A percentile compares a stretch with the other conserved stretches of the same genome.
Evolutionary conservation across 2,888 invertebrate genomes (phyloP).

Genomic region (Melanchra persicariae): DNA sequence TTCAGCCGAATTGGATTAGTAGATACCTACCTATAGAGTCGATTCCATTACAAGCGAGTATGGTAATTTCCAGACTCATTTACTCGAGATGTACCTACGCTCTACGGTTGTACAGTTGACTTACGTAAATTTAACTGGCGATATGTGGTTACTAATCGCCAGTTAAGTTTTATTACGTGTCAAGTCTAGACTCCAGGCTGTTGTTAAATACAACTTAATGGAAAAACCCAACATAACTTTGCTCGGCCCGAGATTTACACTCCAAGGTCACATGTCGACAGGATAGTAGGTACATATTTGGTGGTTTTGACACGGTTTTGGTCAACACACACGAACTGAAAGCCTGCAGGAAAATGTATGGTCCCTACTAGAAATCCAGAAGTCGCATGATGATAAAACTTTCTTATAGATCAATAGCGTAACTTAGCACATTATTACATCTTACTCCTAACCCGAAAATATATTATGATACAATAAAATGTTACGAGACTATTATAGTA

Average conservation of each 20-base stretch:
- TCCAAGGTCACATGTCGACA: too few relatives aligned
- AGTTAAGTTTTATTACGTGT: too few relatives aligned
- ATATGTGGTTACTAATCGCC: too few relatives aligned
- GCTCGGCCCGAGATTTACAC: too few relatives aligned
- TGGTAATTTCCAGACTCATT: background rate
- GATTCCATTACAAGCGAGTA: conserved; percentile 12
- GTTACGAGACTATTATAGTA: too few relatives aligned
- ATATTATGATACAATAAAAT: background rate
- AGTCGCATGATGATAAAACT: background rate
- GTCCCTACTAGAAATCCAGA: background rate
- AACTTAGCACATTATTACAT: too few relatives aligned
- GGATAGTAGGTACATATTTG: too few relatives aligned
- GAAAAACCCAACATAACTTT: background rate
- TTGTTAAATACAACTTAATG: too few relatives aligned
- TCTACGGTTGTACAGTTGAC: too few relatives aligned
- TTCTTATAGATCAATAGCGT: background rate
- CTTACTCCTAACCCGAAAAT: background rate
- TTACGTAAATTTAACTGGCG: too few relatives aligned
- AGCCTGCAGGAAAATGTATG: background rate
- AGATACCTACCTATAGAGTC: background rate
- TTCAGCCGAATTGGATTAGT: conserved; percentile 12
- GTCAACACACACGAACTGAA: background rate
- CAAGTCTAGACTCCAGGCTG: too few relatives aligned
- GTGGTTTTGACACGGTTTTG: too few relatives aligned
- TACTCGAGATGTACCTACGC: background rate